Conservation (phyloP, 2,888 invertebrate genomes). For the Strigamia maritima region DNA sequence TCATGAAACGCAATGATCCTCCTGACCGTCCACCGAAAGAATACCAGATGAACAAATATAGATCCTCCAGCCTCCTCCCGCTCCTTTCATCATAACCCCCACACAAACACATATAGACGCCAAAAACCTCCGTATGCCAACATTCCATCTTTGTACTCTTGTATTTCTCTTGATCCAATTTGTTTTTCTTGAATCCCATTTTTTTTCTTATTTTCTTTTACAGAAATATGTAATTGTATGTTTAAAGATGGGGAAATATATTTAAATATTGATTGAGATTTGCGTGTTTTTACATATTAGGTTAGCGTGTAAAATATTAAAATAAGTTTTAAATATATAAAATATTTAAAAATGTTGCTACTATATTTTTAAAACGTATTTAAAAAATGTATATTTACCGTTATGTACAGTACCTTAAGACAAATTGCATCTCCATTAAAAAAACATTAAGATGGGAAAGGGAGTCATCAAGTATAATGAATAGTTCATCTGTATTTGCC, state of each 20-base stretch:
- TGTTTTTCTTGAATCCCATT: not conserved
- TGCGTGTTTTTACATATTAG: not conserved
- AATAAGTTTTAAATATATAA: not conserved
- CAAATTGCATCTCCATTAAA: conserved; percentile 26
- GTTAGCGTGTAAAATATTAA: not conserved
- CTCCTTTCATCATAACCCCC: not conserved
- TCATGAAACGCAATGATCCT: conserved; percentile 1
- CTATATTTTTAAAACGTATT: not conserved
- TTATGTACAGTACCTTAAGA: not conserved
- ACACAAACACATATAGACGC: conserved; percentile 8
- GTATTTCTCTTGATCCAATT: not conserved
- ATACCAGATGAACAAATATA: conserved; percentile 30
- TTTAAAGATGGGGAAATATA: not conserved
- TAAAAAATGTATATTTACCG: no score
- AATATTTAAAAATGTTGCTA: not conserved
- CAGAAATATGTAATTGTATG: not conserved
- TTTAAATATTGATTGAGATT: no score
- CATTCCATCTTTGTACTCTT: not conserved
- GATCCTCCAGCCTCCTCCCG: not conserved
- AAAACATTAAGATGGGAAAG: conserved; percentile 18
- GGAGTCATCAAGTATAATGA: not conserved
- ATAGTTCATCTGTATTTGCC: not conserved
- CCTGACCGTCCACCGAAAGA: conserved; percentile 20
- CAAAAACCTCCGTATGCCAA: not conserved
- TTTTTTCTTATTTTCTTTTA: not conserved